Evolutionary conservation across 2,888 invertebrate genomes (phyloP).

Genomic region (Pollenia amentaria): DNA sequence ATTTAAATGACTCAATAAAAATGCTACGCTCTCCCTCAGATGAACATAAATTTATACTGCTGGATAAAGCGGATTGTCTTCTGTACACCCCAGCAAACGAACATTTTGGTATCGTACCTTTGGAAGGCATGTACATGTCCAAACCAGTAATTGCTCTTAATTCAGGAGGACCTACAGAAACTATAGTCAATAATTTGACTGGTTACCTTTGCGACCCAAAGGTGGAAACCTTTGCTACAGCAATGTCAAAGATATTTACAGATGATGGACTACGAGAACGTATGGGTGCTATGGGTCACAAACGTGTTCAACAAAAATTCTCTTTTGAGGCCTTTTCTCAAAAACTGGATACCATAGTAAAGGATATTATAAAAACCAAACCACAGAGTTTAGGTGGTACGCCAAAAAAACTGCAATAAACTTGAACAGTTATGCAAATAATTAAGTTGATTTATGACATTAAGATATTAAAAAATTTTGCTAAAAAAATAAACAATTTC

Average conservation of each 20-base stretch:
- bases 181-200: conserved; percentile 91
- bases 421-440: no score
- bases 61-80: conserved; percentile 91
- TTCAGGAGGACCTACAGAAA: conserved; percentile 98
- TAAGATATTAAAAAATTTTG: no score
- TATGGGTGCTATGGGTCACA: conserved; percentile 91
- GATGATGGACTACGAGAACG: conserved; percentile 87
- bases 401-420: conserved; percentile 33
- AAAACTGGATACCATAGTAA: conserved; percentile 86
- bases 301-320: conserved; percentile 91
- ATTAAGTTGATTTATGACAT: no score
- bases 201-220: conserved; percentile 92
- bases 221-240: conserved; percentile 90
- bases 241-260: conserved; percentile 89
- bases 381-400: background rate
- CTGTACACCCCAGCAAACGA: conserved; percentile 98
- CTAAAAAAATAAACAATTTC: no score
- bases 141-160: conserved; percentile 98
- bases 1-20: conserved; percentile 90
- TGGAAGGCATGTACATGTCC: conserved; percentile 98
- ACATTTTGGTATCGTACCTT: conserved; percentile 99
- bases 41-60: conserved; percentile 91
- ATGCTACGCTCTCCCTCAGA: conserved; percentile 96
- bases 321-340: conserved; percentile 92
- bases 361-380: conserved; percentile 63